Evolutionary conservation across 2,113 vertebrate species (phyloP).

Genomic region (Neolamprologus sp.): DNA sequence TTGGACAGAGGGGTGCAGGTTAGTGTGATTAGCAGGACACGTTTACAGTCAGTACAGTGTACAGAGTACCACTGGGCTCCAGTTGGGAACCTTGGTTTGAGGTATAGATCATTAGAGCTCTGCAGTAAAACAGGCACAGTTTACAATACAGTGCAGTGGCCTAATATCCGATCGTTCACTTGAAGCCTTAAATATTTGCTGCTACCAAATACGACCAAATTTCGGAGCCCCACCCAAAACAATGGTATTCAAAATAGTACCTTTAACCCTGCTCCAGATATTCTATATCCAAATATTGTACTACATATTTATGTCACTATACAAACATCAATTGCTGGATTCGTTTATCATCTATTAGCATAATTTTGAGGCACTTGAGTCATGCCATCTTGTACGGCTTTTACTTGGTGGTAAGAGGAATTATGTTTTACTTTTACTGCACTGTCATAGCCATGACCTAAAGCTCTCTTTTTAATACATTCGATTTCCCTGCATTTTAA

Average conservation of each 20-base stretch:
- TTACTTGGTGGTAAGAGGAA: neutral
- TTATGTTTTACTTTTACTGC: neutral
- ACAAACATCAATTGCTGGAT: neutral
- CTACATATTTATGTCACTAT: neutral
- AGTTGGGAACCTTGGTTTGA: neutral
- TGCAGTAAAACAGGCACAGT: neutral
- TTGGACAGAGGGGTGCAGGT: neutral
- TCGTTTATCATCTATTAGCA: rapidly evolving
- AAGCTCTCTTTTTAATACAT: neutral
- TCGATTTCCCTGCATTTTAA: neutral
- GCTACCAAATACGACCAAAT: neutral
- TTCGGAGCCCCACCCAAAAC: neutral
- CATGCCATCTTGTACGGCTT: neutral
- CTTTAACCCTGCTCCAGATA: neutral
- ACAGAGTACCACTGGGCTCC: neutral
- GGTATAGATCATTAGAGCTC: neutral
- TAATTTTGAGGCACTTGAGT: neutral
- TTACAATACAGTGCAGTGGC: neutral
- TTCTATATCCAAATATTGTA: neutral
- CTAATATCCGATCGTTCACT: rapidly evolving
- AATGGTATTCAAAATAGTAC: neutral
- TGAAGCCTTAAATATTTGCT: neutral
- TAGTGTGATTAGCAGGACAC: neutral
- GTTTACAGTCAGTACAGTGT: neutral
- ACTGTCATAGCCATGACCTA: neutral